phyloP scores from a whole-genome alignment of 2,888 invertebrate genomes.

The Latheticus oryzae region DNA sequence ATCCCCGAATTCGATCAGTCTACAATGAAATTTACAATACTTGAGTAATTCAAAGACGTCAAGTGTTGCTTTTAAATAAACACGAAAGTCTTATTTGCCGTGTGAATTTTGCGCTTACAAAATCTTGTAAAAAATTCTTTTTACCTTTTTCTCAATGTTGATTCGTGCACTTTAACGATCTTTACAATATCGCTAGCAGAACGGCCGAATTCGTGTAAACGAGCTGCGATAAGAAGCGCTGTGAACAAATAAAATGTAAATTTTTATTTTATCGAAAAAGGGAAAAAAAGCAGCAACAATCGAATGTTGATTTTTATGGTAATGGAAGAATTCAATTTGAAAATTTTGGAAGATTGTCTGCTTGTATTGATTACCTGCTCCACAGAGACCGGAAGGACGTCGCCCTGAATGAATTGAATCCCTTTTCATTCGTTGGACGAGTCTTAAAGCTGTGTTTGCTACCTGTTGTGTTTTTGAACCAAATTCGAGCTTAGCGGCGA shows the following conservation, averaged over 20 bases:
- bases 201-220: slow-evolving; percentile 91
- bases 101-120: no score
- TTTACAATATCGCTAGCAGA: slow-evolving; percentile 89
- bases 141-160: slow-evolving; percentile 87
- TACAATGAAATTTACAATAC: no score
- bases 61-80: no score
- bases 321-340: slow-evolving; percentile 7
- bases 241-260: slow-evolving; percentile 51
- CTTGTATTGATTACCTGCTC: slow-evolving; percentile 81
- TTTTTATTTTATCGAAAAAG: slow-evolving; percentile 1
- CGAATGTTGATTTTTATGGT: background rate
- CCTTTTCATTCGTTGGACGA: slow-evolving; percentile 97
- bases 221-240: slow-evolving; percentile 94
- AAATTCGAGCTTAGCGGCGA: slow-evolving; percentile 92
- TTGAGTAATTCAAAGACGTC: no score
- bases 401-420: slow-evolving; percentile 98
- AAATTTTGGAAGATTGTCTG: slow-evolving; percentile 12
- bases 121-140: no score
- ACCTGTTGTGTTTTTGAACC: slow-evolving; percentile 95
- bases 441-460: slow-evolving; percentile 90
- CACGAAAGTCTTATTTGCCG: no score
- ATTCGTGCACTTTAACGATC: slow-evolving; percentile 95
- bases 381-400: slow-evolving; percentile 96
- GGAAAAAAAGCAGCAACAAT: background rate
- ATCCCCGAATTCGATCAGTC: slow-evolving; percentile 94